A percentile compares a stretch with the other conserved stretches of the same genome.
These are phyloP conservation scores for Cydia splendana DNA, from an alignment of 1,140 invertebrate genomes.

Conservation along the genomic window DNA sequence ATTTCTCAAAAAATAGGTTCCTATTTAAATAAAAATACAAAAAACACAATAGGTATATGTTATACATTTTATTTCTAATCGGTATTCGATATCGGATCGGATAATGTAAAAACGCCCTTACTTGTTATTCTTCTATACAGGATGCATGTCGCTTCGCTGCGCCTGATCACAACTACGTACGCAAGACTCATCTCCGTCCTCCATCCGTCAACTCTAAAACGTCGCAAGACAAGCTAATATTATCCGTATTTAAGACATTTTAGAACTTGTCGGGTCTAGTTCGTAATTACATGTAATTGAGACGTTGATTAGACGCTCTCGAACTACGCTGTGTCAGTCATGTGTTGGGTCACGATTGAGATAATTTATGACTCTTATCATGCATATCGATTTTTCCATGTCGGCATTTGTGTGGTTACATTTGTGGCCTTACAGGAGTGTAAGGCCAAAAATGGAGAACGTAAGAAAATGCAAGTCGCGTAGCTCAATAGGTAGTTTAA, in stretches of 20 bases:
- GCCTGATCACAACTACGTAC: background rate
- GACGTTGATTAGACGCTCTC: constrained; percentile 15
- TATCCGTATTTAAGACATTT: background rate
- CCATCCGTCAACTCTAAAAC: background rate
- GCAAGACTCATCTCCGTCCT: background rate
- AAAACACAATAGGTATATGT: no score
- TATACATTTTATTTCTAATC: no score
- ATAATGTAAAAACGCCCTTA: no score
- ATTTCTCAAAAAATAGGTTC: no score
- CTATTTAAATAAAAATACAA: no score
- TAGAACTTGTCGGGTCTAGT: background rate
- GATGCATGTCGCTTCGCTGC: background rate
- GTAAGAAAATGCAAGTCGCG: background rate
- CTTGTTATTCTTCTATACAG: no score
- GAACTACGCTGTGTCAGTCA: background rate
- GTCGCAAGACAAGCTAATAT: background rate
- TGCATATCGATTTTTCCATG: no score
- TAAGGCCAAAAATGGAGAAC: no score
- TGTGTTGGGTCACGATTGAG: constrained; percentile 7
- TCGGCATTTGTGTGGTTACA: no score
- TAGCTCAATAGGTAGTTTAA: background rate
- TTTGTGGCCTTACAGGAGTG: no score
- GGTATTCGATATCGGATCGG: no score
- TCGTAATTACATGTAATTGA: constrained; percentile 10
- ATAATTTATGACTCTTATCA: background rate